A percentile compares a stretch with the other conserved stretches of the same genome.
Evolutionary conservation across 2,113 vertebrate species (phyloP).

Genomic region (Trematomus loennbergii): DNA sequence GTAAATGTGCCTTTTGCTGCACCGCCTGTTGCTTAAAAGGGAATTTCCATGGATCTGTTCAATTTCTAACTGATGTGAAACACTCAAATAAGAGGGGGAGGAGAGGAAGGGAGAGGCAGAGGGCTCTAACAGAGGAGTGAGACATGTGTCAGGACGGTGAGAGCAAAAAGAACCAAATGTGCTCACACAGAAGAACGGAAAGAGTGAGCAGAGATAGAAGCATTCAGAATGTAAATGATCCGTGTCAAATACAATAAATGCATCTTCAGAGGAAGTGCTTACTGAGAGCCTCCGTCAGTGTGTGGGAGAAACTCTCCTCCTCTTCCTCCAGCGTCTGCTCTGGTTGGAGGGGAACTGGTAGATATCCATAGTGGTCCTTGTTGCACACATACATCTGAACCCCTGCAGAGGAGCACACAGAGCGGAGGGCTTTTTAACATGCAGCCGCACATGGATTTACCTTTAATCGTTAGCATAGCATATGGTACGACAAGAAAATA

Average conservation of each 20-base stretch:
- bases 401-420: constrained; percentile 40
- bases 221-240: too few relatives aligned
- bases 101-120: constrained; percentile 19
- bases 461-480: not conserved
- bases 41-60: constrained; percentile 17
- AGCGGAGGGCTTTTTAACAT: not conserved
- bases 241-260: not conserved
- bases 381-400: constrained; percentile 91
- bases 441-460: not conserved
- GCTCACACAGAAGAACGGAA: constrained; percentile 17
- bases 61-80: constrained; percentile 28
- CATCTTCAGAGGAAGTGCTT: constrained; percentile 64
- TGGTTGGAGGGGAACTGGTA: constrained; percentile 86
- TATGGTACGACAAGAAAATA: not conserved
- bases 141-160: constrained; percentile 63
- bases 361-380: constrained; percentile 88
- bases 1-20: not conserved
- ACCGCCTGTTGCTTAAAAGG: constrained; percentile 1
- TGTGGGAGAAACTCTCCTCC: constrained; percentile 86
- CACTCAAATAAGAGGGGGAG: constrained; percentile 1
- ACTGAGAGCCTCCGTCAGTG: constrained; percentile 90
- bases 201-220: not conserved
- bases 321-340: constrained; percentile 88
- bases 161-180: constrained; percentile 42
- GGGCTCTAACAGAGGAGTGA: constrained; percentile 56